Base-by-base conservation (phyloP, 2,797 vertebrate genomes). In the Scleropages formosus region DNA sequence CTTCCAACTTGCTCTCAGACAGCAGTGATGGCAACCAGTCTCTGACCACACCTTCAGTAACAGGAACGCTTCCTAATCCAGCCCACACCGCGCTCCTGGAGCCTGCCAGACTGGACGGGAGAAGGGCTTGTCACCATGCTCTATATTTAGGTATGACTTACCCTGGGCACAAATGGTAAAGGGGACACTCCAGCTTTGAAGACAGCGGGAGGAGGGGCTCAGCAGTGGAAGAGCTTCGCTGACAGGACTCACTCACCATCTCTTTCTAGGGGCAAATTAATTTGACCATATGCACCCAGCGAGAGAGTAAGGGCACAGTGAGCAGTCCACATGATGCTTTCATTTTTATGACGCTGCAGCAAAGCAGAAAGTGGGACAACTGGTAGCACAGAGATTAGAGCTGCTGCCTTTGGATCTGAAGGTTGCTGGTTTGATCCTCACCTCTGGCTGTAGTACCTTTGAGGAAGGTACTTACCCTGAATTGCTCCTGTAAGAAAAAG, bases 121-220 rank as follows among this genome's bases (percentile, higher is more conserved):
- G 47, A 70, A 22, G 66, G 67, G 15, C 46, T 46, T 76, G 63
- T 39, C 18, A 64, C 39, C 65, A 56, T n/a, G 53, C 4, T 59
- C 44, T 70, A 76, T 49, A 76, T 70, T 70, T 51, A 76, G 66
- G 26, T 49, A 10, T 70, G 44, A 62, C 22, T 63, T 22, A 70
- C 24, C 65, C 46, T n/a, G 27, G 51, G 56, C 39, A 62, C 65
- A 47, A 70, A 69, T 59, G 51, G 44, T 6, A 51, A 47, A 60
- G 9, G 18, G 58, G 12, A n/a, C 22, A 68, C 39, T 20, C 18
- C 18, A 47, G 22, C 24, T 65, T 39, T 51, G 24, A 74, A 60
- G 51, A 8, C 20, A 74, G 44, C 18, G 31, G 49, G 11, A 73
- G 26, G 16, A 9, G 39, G 18, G 15, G 39, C n/a, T 62, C 59